phyloP scores from a whole-genome alignment of 2,113 vertebrate species.

The Tinamus guttatus region DNA sequence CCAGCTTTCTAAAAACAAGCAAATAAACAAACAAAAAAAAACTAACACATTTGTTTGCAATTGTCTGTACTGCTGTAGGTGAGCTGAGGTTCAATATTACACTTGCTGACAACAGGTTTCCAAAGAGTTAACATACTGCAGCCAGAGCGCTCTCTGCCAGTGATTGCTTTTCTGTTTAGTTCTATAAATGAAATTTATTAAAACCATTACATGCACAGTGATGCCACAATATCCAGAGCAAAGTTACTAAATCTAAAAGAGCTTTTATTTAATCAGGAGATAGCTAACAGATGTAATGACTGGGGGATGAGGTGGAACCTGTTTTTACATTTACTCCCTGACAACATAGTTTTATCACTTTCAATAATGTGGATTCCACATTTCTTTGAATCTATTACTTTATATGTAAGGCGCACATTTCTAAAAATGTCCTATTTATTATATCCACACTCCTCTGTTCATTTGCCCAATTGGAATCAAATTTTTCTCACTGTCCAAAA shows the following conservation, averaged over 20 bases:
- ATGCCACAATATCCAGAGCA: slow-evolving; percentile 72
- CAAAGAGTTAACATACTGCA: slow-evolving; percentile 61
- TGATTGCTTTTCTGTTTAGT: slow-evolving; percentile 68
- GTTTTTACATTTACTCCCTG: slow-evolving; percentile 29
- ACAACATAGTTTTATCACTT: slow-evolving; percentile 37
- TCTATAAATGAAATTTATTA: slow-evolving; percentile 77
- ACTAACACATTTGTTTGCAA: background rate
- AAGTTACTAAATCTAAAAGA: slow-evolving; percentile 71
- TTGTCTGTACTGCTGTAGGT: background rate
- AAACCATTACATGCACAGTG: slow-evolving; percentile 70
- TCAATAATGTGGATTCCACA: slow-evolving; percentile 10
- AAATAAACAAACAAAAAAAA: background rate
- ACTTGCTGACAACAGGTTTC: background rate
- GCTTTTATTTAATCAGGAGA: slow-evolving; percentile 77
- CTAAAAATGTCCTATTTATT: background rate
- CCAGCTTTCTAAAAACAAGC: background rate
- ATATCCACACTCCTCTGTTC: background rate
- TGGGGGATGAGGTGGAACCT: slow-evolving; percentile 42
- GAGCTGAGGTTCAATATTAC: background rate
- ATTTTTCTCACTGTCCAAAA: slow-evolving; percentile 27
- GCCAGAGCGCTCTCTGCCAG: background rate
- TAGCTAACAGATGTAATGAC: slow-evolving; percentile 61
- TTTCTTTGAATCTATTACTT: slow-evolving; percentile 6
- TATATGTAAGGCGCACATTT: background rate
- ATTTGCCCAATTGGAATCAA: background rate